Conservation (phyloP, 2,113 vertebrate genomes). For the Sebastes fasciatus region DNA sequence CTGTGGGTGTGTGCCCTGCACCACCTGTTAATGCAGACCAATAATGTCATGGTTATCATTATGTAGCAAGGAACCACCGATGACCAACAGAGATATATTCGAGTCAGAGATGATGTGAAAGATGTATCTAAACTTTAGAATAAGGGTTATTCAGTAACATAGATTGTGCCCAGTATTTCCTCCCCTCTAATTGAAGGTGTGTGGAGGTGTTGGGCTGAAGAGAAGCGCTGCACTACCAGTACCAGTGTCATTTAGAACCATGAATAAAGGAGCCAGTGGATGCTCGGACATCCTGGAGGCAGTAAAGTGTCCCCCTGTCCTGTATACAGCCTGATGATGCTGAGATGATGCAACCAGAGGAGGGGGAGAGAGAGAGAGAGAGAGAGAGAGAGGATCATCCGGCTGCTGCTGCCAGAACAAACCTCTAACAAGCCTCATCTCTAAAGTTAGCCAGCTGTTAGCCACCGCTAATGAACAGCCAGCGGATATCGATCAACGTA, state of each 20-base stretch:
- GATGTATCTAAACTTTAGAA: background rate
- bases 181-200: too few relatives aligned
- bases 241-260: background rate
- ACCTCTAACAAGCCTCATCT: too few relatives aligned
- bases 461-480: constrained; percentile 26
- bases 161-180: background rate
- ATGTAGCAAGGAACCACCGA: too few relatives aligned
- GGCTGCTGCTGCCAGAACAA: constrained; percentile 55
- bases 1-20: background rate
- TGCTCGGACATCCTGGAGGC: background rate
- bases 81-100: too few relatives aligned
- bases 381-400: constrained; percentile 51
- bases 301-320: background rate
- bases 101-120: background rate
- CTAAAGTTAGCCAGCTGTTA: background rate
- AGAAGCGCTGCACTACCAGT: background rate
- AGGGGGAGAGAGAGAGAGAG: constrained; percentile 34
- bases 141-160: background rate
- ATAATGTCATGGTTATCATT: background rate
- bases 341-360: constrained; percentile 76
- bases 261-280: background rate
- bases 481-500: background rate
- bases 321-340: constrained; percentile 52
- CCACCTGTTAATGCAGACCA: background rate
- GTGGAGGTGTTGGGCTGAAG: background rate